A percentile compares a stretch with the other conserved stretches of the same genome.
Evolutionary conservation across 2,888 invertebrate genomes (phyloP).

Genomic region (Notodonta dromedarius): DNA sequence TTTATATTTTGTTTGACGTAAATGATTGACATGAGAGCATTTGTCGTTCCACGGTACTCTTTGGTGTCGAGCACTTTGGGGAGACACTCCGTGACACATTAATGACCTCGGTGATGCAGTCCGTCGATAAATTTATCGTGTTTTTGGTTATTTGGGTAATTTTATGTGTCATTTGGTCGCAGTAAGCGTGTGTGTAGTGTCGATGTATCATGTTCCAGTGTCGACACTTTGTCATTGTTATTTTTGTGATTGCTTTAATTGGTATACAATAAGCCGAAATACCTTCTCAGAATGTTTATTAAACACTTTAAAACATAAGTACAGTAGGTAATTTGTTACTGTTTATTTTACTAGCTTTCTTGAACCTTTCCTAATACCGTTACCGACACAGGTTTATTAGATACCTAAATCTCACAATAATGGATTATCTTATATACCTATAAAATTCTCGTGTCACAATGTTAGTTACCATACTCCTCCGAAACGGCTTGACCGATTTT

Average conservation of each 20-base stretch:
- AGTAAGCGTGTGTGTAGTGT: conserved; percentile 64
- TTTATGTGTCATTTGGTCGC: conserved; percentile 81
- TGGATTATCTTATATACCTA: too few species aligned
- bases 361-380: too few species aligned
- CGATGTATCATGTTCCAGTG: conserved; percentile 59
- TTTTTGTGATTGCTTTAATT: not conserved
- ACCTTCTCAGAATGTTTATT: too few species aligned
- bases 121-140: conserved; percentile 72
- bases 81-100: conserved; percentile 59
- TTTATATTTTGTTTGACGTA: conserved; percentile 84
- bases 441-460: too few species aligned
- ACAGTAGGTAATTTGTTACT: too few species aligned
- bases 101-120: conserved; percentile 71
- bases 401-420: too few species aligned
- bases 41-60: conserved; percentile 23
- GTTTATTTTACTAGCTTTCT: too few species aligned
- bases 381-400: too few species aligned
- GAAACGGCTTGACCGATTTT: too few species aligned
- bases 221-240: conserved; percentile 25
- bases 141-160: conserved; percentile 79
- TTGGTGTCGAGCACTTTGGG: conserved; percentile 44
- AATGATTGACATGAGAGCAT: conserved; percentile 79
- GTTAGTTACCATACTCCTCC: too few species aligned
- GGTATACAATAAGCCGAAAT: not conserved
- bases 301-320: too few species aligned